Evolutionary conservation across 1,140 invertebrate genomes (phyloP), one percentile per base, ranked within the genome.

Genomic region (Cylas formicarius): DNA sequence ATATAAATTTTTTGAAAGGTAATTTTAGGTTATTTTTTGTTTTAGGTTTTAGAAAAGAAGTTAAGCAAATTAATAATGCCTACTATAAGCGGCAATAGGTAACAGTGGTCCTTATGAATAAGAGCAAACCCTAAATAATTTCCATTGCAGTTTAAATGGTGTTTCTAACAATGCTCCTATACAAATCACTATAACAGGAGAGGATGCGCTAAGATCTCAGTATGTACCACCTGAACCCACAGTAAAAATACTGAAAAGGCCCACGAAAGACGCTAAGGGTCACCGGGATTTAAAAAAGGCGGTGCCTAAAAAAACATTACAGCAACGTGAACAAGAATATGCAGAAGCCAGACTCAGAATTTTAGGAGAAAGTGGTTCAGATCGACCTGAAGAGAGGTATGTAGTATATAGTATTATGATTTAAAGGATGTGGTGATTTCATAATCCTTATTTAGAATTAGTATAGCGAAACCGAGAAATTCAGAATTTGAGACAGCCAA

Each of bases 311-410:
- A 90, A 90, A 68, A 86, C 85, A 31, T 67, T 90, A 7, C 80
- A 89, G 70, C 86, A 88, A 73, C 73, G 88, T 56, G 84, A 90
- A 67, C 83, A 86, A 57, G 88, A 90, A 62, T 91, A 91, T 66
- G 86, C 87, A 2, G 79, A 90, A 65, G 86, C 86, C 16, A 74
- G 88, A 39, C 72, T 85, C 39, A 72, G 88, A 54, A 90, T 91
- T 60, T 66, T 90, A 49, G 88, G 88, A 9, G 81, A 86, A 65
- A 82, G 85, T 34, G 84, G 82, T 65, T 80, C 81, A 2, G 82
- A 86, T 57, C 82, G 86, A 62, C 62, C 65, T 49, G 72, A 75
- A 61, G 67, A 73, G 65, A 80, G 71, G 76, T 84, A 66, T n/a
- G n/a, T n/a, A 75, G 71, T 60, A 57, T 13, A 23, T 3, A 2